phyloP scores from a whole-genome alignment of 2,797 vertebrate genomes.

The Pempheris klunzingeri region DNA sequence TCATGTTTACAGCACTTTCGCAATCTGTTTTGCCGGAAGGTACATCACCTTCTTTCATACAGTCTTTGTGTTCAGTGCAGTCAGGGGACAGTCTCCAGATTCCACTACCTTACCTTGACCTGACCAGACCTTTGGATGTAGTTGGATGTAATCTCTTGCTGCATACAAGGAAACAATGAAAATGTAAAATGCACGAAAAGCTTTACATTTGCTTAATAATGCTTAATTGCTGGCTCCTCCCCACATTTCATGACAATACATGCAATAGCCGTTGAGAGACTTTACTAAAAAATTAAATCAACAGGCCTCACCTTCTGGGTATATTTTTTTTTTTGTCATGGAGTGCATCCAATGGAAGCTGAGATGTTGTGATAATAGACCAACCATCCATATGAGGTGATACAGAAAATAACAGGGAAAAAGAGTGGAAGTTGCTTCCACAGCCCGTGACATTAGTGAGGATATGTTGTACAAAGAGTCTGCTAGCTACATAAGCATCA shows the following conservation, averaged over 20 bases:
- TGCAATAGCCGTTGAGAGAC: background rate
- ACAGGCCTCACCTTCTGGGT: background rate
- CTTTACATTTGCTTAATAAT: no score
- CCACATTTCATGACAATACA: background rate
- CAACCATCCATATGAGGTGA: background rate
- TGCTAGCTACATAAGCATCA: conserved; percentile 36
- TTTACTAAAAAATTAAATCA: conserved; percentile 8
- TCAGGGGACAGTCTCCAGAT: conserved; percentile 43
- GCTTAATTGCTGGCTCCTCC: background rate
- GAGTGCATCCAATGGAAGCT: no score
- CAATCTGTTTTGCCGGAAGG: no score
- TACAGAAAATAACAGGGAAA: background rate
- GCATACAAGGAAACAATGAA: background rate
- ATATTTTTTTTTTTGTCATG: no score
- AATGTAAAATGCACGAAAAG: background rate
- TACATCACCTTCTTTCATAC: no score
- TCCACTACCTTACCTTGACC: conserved; percentile 13
- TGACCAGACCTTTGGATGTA: conserved; percentile 21
- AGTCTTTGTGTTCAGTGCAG: background rate
- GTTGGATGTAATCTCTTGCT: background rate
- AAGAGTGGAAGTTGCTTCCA: background rate
- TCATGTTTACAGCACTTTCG: no score
- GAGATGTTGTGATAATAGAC: background rate
- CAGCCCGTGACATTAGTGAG: conserved; percentile 28
- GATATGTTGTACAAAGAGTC: conserved; percentile 11